Evolutionary conservation across 2,113 vertebrate species (phyloP), one percentile per base, ranked within the genome.

Genomic region (Oryzias melastigma): DNA sequence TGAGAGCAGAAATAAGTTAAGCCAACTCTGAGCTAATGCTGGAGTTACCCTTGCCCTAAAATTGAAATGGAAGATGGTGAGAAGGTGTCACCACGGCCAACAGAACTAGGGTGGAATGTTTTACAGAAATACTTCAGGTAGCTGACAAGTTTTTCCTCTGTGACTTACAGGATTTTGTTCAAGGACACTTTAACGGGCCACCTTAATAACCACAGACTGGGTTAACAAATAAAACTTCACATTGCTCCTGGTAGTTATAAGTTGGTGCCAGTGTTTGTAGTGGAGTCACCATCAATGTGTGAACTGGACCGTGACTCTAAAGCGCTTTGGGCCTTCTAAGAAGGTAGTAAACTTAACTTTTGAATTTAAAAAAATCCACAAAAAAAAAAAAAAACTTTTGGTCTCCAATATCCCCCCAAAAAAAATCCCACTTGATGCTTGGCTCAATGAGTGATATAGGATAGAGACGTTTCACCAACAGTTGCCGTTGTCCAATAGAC

Each of bases 11-110:
- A 84, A 75, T 74, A 79, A 82, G 73, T 81, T 58, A 82, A 64
- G 74, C 75, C 82, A 82, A 82, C 71, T 80, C 71, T 83, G 78
- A 86, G 73, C 67, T 65, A 80, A 85, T 41, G 45, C 46, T 52
- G 54, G 42, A 75, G 65, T 52, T 65, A 58, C 29, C 56, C 65
- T 66, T 15, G 14, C 48, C 57, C 70, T 65, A 49, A 84, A 81
- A 84, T 65, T 58, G 58, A 74, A 56, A 68, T 65, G 58, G n/a
- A 56, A 62, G 55, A 62, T 45, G 58, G 55, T 75, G 41, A 43
- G 47, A 71, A 64, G 63, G 43, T 62, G 64, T 78, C 66, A 65
- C 58, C 16, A 1, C 2, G 56, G 81, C 62, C 56, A 35, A 8
- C 66, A 68, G 48, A 79, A 62, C 68, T 62, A 42, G 58, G 65